Evolutionary conservation across 2,797 vertebrate species (phyloP).

Genomic region (Trichosurus vulpecula): DNA sequence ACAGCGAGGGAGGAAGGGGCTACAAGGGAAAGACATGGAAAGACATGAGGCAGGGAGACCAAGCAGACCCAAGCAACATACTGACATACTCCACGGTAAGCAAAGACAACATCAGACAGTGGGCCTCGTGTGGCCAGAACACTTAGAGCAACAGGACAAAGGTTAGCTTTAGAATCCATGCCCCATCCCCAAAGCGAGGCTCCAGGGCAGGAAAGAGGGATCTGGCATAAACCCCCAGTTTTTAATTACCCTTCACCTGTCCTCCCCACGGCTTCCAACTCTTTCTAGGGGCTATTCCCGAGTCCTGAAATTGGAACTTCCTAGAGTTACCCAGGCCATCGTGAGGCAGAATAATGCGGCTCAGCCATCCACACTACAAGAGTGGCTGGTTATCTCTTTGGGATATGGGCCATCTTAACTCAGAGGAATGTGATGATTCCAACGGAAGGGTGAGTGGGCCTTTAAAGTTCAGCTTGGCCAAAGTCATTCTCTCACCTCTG

Average conservation of each 20-base stretch:
- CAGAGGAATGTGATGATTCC: no score
- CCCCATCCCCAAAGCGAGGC: not conserved
- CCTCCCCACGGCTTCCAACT: not conserved
- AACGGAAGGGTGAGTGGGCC: no score
- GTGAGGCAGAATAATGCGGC: no score
- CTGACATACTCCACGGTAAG: not conserved
- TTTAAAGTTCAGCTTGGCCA: no score
- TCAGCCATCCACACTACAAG: not conserved
- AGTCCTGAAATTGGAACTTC: not conserved
- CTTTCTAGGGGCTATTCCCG: not conserved
- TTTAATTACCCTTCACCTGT: not conserved
- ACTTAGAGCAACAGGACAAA: not conserved
- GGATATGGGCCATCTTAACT: no score
- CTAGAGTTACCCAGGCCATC: no score
- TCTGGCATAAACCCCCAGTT: not conserved
- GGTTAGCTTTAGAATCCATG: not conserved
- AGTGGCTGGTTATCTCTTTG: no score
- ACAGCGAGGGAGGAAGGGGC: not conserved
- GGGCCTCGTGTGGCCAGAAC: not conserved
- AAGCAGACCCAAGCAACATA: not conserved
- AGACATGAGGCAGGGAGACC: not conserved
- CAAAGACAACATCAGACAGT: not conserved
- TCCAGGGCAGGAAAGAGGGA: not conserved
- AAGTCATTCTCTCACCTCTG: no score
- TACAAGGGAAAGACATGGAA: not conserved